Evolutionary conservation across 2,113 vertebrate genomes (phyloP).

Genomic region (Phyllostomus hastatus): DNA sequence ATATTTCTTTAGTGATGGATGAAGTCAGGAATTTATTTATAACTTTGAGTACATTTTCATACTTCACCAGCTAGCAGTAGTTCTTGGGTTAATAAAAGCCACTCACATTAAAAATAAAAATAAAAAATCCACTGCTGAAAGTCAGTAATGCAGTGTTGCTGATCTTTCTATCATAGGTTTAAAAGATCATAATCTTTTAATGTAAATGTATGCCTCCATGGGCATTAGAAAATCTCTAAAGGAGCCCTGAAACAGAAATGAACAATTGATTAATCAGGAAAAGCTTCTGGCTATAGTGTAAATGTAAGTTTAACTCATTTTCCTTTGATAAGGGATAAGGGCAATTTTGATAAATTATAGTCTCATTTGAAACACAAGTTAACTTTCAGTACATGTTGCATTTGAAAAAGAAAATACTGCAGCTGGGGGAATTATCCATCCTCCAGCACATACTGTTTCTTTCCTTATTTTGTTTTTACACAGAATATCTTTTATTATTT

Average conservation of each 20-base stretch:
- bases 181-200: background rate
- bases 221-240: background rate
- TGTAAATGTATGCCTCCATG: background rate
- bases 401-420: background rate
- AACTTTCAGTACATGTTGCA: background rate
- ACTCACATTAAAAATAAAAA: background rate
- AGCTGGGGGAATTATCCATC: background rate
- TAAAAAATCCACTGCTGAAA: background rate
- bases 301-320: background rate
- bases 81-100: background rate
- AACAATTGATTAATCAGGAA: background rate
- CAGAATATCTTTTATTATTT: background rate
- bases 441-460: background rate
- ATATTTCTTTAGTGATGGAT: background rate
- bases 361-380: background rate
- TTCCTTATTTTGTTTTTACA: background rate
- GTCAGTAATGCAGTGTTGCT: background rate
- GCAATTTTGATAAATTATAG: background rate
- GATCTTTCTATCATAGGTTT: background rate
- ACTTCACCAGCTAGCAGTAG: background rate
- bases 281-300: background rate
- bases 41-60: slow-evolving; percentile 22
- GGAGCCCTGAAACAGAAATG: background rate
- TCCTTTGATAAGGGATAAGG: background rate
- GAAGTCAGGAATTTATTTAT: slow-evolving; percentile 22